Evolutionary conservation across 2,888 invertebrate species (phyloP).

Genomic region (Stenurella melanura): DNA sequence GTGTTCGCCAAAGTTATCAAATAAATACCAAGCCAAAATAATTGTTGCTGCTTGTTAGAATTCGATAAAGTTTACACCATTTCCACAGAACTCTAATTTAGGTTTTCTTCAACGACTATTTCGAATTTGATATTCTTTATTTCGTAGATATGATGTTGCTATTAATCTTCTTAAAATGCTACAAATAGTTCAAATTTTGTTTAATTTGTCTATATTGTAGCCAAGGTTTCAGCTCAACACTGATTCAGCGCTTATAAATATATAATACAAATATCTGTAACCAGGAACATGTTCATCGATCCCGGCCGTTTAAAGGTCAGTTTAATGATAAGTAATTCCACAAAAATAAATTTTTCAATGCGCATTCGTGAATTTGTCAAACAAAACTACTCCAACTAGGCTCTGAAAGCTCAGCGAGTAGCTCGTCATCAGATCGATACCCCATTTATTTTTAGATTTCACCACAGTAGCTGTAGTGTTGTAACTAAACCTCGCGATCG

Average conservation of each 20-base stretch:
- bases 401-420: constrained; percentile 4
- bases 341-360: constrained; percentile 39
- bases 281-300: constrained; percentile 17
- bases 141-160: no score
- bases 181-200: no score
- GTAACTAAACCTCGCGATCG: constrained; percentile 22
- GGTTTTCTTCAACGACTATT: no score
- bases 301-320: constrained; percentile 12
- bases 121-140: no score
- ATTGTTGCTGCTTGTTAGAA: no score
- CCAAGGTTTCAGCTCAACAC: background rate
- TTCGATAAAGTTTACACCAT: no score
- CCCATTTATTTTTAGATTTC: constrained; percentile 37
- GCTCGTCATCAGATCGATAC: constrained; percentile 28
- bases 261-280: background rate
- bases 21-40: no score
- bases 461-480: constrained; percentile 12
- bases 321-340: constrained; percentile 8
- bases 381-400: constrained; percentile 30
- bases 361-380: constrained; percentile 38
- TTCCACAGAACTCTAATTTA: no score
- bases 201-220: background rate
- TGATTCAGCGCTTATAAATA: background rate
- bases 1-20: no score
- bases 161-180: no score